Evolutionary conservation across 2,113 vertebrate species (phyloP).

Genomic region (Atrichornis clamosus): DNA sequence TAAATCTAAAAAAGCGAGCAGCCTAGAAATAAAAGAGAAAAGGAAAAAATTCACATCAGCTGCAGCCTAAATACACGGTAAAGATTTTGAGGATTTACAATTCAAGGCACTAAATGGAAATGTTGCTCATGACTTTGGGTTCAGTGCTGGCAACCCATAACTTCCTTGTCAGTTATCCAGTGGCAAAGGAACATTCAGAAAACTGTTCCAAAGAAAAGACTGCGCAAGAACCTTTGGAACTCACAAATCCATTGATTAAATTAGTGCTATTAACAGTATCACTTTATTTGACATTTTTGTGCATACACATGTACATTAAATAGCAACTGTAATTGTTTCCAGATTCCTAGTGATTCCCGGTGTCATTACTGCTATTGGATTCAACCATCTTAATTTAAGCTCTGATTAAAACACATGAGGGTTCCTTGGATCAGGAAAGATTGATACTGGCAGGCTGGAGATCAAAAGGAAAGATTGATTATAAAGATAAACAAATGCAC

Average conservation of each 20-base stretch:
- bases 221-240: background rate
- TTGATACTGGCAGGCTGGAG: background rate
- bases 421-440: background rate
- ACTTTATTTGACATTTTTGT: background rate
- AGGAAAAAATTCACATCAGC: background rate
- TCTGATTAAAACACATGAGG: background rate
- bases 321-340: background rate
- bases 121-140: background rate
- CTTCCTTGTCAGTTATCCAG: background rate
- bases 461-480: constrained; percentile 3
- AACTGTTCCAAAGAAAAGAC: background rate
- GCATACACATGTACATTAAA: background rate
- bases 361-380: background rate
- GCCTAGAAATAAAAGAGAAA: background rate
- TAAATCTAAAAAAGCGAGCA: background rate
- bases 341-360: background rate
- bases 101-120: background rate
- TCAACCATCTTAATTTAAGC: background rate
- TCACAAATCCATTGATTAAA: background rate
- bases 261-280: background rate
- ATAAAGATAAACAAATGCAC: background rate
- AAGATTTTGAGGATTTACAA: background rate
- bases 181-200: background rate
- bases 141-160: background rate
- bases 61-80: background rate